Conservation (phyloP, 2,113 vertebrate species). For the Pachypanchax playfairii region DNA sequence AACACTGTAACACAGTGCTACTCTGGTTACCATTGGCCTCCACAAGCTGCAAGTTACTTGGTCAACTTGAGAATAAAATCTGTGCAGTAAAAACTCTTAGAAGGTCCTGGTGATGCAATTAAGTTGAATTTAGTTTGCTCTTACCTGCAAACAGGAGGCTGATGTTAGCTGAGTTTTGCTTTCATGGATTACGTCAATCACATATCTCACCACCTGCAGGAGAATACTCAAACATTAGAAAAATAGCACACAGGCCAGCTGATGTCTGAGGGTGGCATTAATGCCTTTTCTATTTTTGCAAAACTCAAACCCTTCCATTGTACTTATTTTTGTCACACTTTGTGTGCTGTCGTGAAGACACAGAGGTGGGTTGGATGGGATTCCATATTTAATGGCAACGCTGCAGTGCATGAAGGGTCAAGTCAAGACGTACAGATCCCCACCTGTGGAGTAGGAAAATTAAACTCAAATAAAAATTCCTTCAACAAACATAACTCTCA, state of each 20-base stretch:
- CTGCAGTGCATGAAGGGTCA: constrained; percentile 32
- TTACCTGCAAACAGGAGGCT: constrained; percentile 33
- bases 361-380: not conserved
- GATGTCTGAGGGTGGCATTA: not conserved
- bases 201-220: constrained; percentile 26
- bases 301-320: too few relatives aligned
- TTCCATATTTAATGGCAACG: constrained; percentile 26
- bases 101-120: not conserved
- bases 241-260: not conserved
- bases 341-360: constrained; percentile 10
- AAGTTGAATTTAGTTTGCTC: constrained; percentile 4
- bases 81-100: not conserved
- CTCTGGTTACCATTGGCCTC: too few relatives aligned
- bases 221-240: not conserved
- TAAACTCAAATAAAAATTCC: constrained; percentile 58
- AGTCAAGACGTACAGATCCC: constrained; percentile 27
- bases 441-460: constrained; percentile 60
- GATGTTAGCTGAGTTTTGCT: not conserved
- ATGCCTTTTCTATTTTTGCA: too few relatives aligned
- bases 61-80: not conserved
- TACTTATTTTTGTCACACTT: not conserved
- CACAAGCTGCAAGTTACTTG: too few relatives aligned
- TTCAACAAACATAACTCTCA: constrained; percentile 54
- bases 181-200: not conserved
- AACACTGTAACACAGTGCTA: too few relatives aligned